Base-by-base conservation (phyloP, 2,888 invertebrate species). In the Spodoptera littoralis region DNA sequence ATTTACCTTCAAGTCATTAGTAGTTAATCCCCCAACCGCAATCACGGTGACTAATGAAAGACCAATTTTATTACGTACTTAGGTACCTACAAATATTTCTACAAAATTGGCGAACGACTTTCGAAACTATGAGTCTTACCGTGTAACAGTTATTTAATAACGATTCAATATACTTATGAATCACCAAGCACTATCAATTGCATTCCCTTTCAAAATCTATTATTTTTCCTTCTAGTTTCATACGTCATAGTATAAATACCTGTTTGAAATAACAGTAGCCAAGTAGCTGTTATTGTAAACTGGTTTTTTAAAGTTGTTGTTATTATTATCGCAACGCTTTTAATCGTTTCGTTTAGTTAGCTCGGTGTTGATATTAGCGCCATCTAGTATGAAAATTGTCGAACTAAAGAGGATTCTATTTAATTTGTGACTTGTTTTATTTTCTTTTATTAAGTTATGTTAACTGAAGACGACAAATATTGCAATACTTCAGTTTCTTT, bases 91-190 rank as follows among this genome's bases (percentile, higher is more conserved):
- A 4, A 11, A 24, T 8, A 2, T 71, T 11, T 50, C 44, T 11
- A 41, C 12, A 0, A 11, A 11, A 12, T 9, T 22, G 1, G 24
- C 18, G 11, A 22, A 12, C 53, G 0, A 60, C 69, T 73, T 70
- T 73, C 73, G 47, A 50, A 36, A 36, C 27, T 8, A 43, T 51
- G 73, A 46, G 4, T 22, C 13, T 42, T 3, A n/a, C 42, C 44
- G 59, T 67, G 54, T n/a, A 24, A 60, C 9, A 27, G 4, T 18
- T 36, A 47, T 47, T 45, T 13, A 49, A 8, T 13, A 59, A 54
- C 42, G 4, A 42, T 74, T 53, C 44, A 11, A 50, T 22, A 12
- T 9, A n/a, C n/a, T n/a, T n/a, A 18, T 70, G 75, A 74, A 0
- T 70, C 70, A 70, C 0, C 4, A 36, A 74, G 0, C 4, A 36